Percentiles rank a stretch among this genome's conserved stretches.
phyloP scores from a whole-genome alignment of 2,113 vertebrate genomes.

The Sturnira hondurensis region DNA sequence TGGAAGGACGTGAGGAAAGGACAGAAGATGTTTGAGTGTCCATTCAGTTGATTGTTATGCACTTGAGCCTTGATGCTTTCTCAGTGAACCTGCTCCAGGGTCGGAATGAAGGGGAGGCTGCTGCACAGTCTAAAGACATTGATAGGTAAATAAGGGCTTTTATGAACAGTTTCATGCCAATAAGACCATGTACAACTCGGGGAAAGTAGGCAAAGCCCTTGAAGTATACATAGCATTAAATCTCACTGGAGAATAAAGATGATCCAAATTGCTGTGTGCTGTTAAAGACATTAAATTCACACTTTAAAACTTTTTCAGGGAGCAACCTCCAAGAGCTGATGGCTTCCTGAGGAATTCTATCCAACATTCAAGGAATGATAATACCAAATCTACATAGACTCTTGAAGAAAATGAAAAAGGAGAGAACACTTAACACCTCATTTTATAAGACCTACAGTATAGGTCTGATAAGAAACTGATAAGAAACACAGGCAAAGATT shows the following conservation, averaged over 20 bases:
- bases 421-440: too few relatives aligned
- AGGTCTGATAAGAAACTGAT: neutral
- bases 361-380: neutral
- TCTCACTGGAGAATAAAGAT: neutral
- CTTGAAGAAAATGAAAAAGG: neutral
- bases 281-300: accelerated
- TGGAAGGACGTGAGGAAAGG: accelerated
- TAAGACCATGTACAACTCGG: neutral
- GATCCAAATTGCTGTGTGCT: accelerated
- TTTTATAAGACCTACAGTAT: neutral
- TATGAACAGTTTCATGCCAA: accelerated
- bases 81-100: accelerated
- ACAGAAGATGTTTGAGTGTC: accelerated
- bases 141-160: accelerated
- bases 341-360: neutral
- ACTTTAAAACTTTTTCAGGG: neutral
- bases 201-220: accelerated
- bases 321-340: accelerated
- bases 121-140: accelerated
- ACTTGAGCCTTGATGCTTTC: neutral
- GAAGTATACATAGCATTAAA: too few relatives aligned
- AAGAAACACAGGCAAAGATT: neutral
- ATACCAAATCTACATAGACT: too few relatives aligned
- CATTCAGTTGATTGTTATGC: accelerated
- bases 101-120: accelerated